A percentile compares a stretch with the other conserved stretches of the same genome.
Conservation (phyloP, 2,797 vertebrate species). For the Streptopelia turtur region DNA sequence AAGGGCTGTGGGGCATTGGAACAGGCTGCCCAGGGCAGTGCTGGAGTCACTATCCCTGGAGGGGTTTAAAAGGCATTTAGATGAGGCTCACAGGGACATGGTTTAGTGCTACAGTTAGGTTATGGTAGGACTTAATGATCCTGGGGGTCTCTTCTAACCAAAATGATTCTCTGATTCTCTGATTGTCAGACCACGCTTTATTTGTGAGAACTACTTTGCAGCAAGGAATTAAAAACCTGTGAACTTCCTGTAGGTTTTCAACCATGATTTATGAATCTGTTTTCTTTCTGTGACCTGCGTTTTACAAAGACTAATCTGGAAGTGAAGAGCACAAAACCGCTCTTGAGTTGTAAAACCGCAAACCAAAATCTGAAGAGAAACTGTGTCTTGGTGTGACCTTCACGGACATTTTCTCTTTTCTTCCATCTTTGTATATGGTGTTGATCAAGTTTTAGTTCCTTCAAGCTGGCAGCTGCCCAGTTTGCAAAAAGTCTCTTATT, state of each 20-base stretch:
- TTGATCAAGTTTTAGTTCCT: not conserved
- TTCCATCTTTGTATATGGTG: not conserved
- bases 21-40: too few species aligned
- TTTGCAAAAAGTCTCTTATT: not conserved
- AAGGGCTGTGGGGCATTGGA: too few species aligned
- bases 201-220: not conserved
- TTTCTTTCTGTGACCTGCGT: not conserved
- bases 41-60: too few species aligned
- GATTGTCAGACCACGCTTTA: not conserved
- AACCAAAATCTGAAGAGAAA: not conserved
- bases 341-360: not conserved
- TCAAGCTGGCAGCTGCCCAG: not conserved
- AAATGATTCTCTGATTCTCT: too few species aligned
- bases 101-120: too few species aligned
- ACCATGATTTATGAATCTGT: not conserved
- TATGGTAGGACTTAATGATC: too few species aligned
- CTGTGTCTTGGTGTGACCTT: not conserved
- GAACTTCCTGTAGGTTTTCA: not conserved
- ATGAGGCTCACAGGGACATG: too few species aligned
- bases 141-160: too few species aligned
- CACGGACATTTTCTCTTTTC: not conserved
- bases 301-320: not conserved
- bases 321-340: not conserved
- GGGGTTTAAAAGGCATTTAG: too few species aligned
- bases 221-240: not conserved